Conservation (phyloP, 2,797 vertebrate genomes). For the Nothura maculosa region DNA sequence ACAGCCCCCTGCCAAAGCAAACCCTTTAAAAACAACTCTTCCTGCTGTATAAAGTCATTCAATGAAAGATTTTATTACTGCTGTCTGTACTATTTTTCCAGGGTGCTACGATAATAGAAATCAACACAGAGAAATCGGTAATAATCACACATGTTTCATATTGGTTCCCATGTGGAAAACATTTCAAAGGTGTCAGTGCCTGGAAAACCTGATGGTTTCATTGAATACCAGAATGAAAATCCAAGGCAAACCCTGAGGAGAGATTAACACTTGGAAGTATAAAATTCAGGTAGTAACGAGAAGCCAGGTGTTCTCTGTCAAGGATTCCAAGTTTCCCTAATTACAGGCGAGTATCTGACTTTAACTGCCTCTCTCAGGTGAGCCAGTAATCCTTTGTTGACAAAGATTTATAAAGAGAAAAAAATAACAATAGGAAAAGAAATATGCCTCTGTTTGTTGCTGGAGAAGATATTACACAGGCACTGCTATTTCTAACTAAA, state of each 20-base stretch:
- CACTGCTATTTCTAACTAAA: slow-evolving; percentile 61
- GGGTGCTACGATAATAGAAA: slow-evolving; percentile 45
- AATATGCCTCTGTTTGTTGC: slow-evolving; percentile 27
- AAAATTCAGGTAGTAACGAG: slow-evolving; percentile 68
- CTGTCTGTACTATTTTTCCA: slow-evolving; percentile 37
- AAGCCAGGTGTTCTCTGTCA: slow-evolving; percentile 68
- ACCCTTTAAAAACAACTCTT: not conserved
- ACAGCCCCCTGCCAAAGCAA: not conserved
- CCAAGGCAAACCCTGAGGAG: slow-evolving; percentile 62
- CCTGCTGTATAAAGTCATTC: slow-evolving; percentile 19
- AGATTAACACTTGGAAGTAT: slow-evolving; percentile 63
- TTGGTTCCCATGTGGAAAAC: slow-evolving; percentile 55
- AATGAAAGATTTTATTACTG: slow-evolving; percentile 25
- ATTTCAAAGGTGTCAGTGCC: slow-evolving; percentile 53
- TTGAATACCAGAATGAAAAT: slow-evolving; percentile 51
- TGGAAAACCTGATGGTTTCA: slow-evolving; percentile 56
- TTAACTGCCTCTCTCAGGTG: slow-evolving; percentile 58
- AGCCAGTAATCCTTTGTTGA: slow-evolving; percentile 53
- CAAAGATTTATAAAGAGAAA: slow-evolving; percentile 53
- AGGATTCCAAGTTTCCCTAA: slow-evolving; percentile 70
- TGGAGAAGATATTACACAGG: slow-evolving; percentile 40
- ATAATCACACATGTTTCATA: slow-evolving; percentile 61
- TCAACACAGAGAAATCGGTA: slow-evolving; percentile 43
- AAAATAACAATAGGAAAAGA: slow-evolving; percentile 56
- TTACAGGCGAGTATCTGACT: slow-evolving; percentile 51